Percentiles rank a stretch among this genome's conserved stretches.
Conservation (phyloP, 2,113 vertebrate genomes). For the Toxostoma redivivum region DNA sequence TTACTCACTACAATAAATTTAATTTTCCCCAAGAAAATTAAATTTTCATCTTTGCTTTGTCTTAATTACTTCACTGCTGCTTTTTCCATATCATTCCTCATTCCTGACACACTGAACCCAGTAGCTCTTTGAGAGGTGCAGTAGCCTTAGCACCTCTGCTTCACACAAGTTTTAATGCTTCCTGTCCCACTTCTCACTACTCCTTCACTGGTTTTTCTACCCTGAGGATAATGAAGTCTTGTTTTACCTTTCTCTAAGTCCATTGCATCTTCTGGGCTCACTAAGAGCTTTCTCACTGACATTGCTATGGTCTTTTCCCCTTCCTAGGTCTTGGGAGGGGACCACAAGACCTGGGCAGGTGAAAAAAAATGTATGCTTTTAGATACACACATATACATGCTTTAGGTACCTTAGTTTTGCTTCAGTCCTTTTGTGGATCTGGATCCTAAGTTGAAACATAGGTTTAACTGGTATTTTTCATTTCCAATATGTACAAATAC, state of each 20-base stretch:
- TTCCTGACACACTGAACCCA: neutral
- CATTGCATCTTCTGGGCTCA: slow-evolving; percentile 63
- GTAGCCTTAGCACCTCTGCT: neutral
- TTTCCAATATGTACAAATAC: slow-evolving; percentile 5
- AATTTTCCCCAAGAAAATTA: slow-evolving; percentile 60
- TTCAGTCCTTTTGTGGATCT: slow-evolving; percentile 70
- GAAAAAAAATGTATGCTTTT: slow-evolving; percentile 68
- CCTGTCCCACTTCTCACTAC: slow-evolving; percentile 10
- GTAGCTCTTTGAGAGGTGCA: neutral
- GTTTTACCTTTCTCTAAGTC: slow-evolving; percentile 65
- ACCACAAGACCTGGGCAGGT: slow-evolving; percentile 66
- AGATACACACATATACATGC: slow-evolving; percentile 67
- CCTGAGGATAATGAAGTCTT: slow-evolving; percentile 61
- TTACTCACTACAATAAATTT: slow-evolving; percentile 20
- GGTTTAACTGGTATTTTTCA: slow-evolving; percentile 65
- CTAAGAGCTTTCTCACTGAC: slow-evolving; percentile 65
- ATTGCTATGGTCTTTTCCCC: slow-evolving; percentile 62
- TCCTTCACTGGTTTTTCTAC: slow-evolving; percentile 25
- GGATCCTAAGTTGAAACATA: slow-evolving; percentile 69
- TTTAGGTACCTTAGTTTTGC: slow-evolving; percentile 68
- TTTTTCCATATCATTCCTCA: neutral
- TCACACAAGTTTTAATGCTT: neutral
- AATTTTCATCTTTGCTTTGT: neutral
- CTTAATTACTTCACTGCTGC: neutral
- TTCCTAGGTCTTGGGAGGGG: slow-evolving; percentile 65